Evolutionary conservation across 1,140 invertebrate genomes (phyloP), one percentile per base, ranked within the genome.

Genomic region (Drosophila sproati): DNA sequence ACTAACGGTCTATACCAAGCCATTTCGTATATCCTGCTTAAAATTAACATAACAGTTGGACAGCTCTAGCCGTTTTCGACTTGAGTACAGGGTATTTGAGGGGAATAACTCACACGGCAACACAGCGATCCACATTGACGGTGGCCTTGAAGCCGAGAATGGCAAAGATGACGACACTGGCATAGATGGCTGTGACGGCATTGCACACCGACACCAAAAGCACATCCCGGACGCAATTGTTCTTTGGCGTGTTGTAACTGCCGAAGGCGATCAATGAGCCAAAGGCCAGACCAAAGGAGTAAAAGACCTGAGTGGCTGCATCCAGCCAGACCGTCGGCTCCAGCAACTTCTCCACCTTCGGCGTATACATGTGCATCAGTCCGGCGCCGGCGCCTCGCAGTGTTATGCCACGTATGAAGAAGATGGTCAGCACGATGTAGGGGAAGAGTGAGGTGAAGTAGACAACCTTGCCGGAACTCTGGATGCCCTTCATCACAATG

Each of bases 401-500:
- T 2, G 97, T 98, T 28, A 99, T 95, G 3, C 97, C 98, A 57
- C 98, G 94, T 63, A 98, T 95, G 93, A 99, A 98, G 93, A 99
- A 98, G 85, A 99, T 98, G 3, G 98, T 98, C 50, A 99, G 94
- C 57, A 99, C 98, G 51, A 98, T 93, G 93, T 99, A 99, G 2
- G 98, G 98, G 92, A 99, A 99, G 79, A 98, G 94, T 3, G 98
- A 98, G 28, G 98, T 99, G 93, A 99, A 98, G 91, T 99, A 99
- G 32, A 98, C 97, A 73, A 98, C 98, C 95, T 99, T 99, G 91
- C 98, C 98, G 72, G 98, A 98, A 78, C 97, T 98, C 93, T 99
- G 98, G 75, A 99, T 99, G 50, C 98, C 98, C 93, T 98, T 98
- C 97, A 98, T 98, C 3, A 99, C 97, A 91, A 98, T 99, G 91